Base-by-base conservation (phyloP, 2,888 invertebrate genomes). In the Netelia melanura region DNA sequence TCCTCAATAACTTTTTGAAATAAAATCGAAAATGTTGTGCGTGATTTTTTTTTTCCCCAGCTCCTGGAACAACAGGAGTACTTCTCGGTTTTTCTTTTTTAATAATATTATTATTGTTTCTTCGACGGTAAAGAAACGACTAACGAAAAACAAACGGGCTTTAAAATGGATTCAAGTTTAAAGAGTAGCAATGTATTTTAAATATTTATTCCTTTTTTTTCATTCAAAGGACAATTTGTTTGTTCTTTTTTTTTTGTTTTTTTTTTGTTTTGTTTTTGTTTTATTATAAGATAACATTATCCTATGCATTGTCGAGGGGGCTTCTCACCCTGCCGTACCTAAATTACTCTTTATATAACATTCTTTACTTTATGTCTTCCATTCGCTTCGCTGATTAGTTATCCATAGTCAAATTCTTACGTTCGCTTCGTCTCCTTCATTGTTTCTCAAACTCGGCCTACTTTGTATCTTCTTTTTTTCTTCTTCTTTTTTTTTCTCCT, bases 211-310 rank as follows among this genome's bases (percentile, higher is more conserved):
- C 93, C 93, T 92, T 93, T 86, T 90, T 89, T 90, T 91, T 91
- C 91, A 90, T 93, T 92, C 89, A 92, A 92, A 93, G 93, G 93
- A 93, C 91, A 93, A 92, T 93, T 93, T 93, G 90, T 92, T 93
- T 85, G 76, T 86, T 83, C 83, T 84, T 82, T 84, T 85, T 76
- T 80, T 81, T 72, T 84, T 82, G 83, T 85, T 76, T 80, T 81
- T 72, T 76, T 77, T 83, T 76, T 80, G 79, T 72, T 76, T 81
- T 89, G 64, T 48, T 88, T 87, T 89, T 90, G 92, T 91, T 91
- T 92, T 92, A 92, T 93, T 93, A 93, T 93, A 93, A 93, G 92
- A 93, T 93, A 93, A 93, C 93, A 93, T 93, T 93, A 93, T 93
- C 92, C 93, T 93, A 93, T 93, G 93, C 92, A 92, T 92, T 92